Evolutionary conservation across 2,888 invertebrate species (phyloP).

Genomic region (Netelia inedita): DNA sequence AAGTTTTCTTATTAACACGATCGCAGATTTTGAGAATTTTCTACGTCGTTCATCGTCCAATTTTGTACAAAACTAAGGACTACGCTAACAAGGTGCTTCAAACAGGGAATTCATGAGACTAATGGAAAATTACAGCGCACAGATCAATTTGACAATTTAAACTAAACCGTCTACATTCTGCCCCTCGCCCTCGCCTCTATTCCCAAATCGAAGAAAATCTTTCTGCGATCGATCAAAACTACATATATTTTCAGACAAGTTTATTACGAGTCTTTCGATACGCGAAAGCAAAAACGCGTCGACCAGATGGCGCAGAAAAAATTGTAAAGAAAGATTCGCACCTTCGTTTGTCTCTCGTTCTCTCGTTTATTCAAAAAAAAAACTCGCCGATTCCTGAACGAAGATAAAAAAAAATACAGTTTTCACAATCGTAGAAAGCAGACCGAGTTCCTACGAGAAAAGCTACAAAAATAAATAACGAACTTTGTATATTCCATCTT

Average conservation of each 20-base stretch:
- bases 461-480: not conserved
- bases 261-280: constrained; percentile 40
- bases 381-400: not conserved
- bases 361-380: not conserved
- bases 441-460: constrained; percentile 55
- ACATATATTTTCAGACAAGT: constrained; percentile 65
- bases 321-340: constrained; percentile 14
- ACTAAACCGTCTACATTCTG: not conserved
- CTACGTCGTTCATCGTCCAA: constrained; percentile 23
- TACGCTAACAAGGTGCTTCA: constrained; percentile 49
- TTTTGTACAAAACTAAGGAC: constrained; percentile 2
- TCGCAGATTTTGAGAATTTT: not conserved
- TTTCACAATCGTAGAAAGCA: constrained; percentile 29
- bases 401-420: constrained; percentile 7
- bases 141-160: not conserved
- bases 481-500: not conserved
- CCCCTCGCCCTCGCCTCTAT: not conserved
- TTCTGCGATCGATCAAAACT: constrained; percentile 56
- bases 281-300: constrained; percentile 31
- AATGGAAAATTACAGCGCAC: not conserved
- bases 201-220: constrained; percentile 31
- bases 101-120: constrained; percentile 26
- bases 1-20: no score
- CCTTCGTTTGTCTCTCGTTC: not conserved
- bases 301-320: not conserved